phyloP scores from a whole-genome alignment of 2,113 vertebrate genomes.

The Dipodomys ordii region DNA sequence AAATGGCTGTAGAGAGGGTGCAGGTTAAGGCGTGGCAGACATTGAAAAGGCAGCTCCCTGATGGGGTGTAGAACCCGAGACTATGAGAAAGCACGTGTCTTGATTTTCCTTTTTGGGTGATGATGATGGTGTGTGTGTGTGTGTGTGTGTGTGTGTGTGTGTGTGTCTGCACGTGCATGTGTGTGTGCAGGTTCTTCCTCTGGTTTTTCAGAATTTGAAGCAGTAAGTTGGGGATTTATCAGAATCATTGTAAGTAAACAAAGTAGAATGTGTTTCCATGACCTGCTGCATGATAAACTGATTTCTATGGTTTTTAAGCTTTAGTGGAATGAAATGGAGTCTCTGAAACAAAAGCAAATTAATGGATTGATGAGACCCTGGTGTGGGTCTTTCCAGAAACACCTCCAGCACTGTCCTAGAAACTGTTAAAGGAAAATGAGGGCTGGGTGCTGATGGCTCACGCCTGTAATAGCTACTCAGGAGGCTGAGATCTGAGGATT shows the following conservation, averaged over 20 bases:
- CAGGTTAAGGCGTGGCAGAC: not conserved
- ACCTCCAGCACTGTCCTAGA: not conserved
- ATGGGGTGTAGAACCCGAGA: not conserved
- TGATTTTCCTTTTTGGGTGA: not conserved
- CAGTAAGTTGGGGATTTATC: not conserved
- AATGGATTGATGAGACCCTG: not conserved
- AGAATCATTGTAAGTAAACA: not conserved
- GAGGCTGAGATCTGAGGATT: too few species aligned
- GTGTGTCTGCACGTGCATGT: not conserved
- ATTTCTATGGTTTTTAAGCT: constrained; percentile 10
- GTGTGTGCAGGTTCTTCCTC: not conserved
- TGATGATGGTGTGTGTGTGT: accelerated
- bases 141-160: not conserved
- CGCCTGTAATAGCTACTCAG: too few species aligned
- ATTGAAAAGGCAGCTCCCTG: not conserved
- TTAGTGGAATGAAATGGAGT: not conserved
- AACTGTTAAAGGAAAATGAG: not conserved
- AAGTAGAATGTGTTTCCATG: not conserved
- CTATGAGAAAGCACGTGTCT: accelerated
- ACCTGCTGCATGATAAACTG: not conserved
- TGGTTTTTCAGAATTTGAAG: constrained; percentile 9
- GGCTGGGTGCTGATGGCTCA: too few species aligned
- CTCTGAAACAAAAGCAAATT: not conserved
- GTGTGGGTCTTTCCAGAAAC: not conserved
- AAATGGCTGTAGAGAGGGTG: constrained; percentile 24